Percentiles rank a stretch among this genome's conserved stretches.
Conservation (phyloP, 2,888 invertebrate species). For the Hyalella azteca region DNA sequence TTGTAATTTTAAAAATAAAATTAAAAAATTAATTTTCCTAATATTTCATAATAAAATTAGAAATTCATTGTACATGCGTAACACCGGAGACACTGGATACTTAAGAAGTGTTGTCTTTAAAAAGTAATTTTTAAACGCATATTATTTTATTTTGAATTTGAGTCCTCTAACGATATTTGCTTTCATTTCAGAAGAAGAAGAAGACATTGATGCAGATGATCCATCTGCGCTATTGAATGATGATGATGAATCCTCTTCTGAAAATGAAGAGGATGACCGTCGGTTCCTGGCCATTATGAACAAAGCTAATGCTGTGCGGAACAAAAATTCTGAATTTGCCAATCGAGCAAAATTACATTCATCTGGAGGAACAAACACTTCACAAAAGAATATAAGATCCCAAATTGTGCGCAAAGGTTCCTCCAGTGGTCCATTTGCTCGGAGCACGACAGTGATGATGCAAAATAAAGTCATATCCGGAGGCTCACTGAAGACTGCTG, state of each 20-base stretch:
- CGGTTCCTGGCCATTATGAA: constrained; percentile 1
- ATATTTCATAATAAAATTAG: too few relatives aligned
- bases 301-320: neutral
- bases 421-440: neutral
- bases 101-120: too few relatives aligned
- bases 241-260: neutral
- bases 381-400: neutral
- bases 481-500: neutral
- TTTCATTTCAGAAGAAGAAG: neutral
- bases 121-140: too few relatives aligned
- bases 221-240: too few relatives aligned
- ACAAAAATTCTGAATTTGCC: neutral
- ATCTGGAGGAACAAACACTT: neutral
- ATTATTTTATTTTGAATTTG: too few relatives aligned
- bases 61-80: too few relatives aligned
- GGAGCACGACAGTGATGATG: neutral
- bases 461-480: neutral
- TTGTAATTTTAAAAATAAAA: too few relatives aligned
- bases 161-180: neutral
- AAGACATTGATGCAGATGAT: neutral
- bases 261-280: neutral
- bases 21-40: too few relatives aligned
- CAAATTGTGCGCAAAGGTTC: constrained; percentile 6
- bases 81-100: too few relatives aligned
- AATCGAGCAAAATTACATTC: neutral